Conservation (phyloP, 2,888 invertebrate species). For the Celastrina argiolus region DNA sequence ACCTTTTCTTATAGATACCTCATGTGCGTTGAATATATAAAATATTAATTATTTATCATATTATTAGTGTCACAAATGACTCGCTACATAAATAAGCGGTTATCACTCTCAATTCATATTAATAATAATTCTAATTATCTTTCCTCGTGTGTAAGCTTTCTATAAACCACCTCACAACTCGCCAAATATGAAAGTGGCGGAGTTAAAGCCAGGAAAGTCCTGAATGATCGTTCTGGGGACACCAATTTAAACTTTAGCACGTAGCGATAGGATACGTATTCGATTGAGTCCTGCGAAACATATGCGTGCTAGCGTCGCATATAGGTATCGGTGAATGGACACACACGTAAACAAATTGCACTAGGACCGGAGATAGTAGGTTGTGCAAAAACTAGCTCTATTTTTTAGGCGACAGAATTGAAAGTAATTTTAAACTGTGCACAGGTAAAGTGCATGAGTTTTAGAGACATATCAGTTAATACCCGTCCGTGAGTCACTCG, state of each 20-base stretch:
- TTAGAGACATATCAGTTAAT: not conserved
- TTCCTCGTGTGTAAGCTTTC: conserved; percentile 32
- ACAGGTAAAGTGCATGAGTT: not conserved
- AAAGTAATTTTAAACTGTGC: conserved; percentile 30
- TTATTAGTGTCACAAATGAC: not conserved
- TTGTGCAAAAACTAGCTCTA: conserved; percentile 23
- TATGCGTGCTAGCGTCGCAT: conserved; percentile 15
- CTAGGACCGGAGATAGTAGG: no score
- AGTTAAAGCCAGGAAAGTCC: conserved; percentile 17
- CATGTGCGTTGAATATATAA: no score
- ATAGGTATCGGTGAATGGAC: conserved; percentile 33
- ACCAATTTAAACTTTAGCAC: conserved; percentile 25
- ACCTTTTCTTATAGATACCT: no score
- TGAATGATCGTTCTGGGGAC: conserved; percentile 7
- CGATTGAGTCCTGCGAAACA: not conserved
- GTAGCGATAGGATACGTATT: conserved; percentile 5
- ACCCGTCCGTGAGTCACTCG: not conserved
- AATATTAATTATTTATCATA: no score
- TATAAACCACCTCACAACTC: conserved; percentile 34
- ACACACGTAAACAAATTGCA: conserved; percentile 31
- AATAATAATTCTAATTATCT: conserved; percentile 19
- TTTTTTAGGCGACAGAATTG: not conserved
- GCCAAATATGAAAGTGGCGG: conserved; percentile 43
- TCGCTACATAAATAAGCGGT: not conserved
- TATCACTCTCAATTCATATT: not conserved